phyloP scores from a whole-genome alignment of 2,888 invertebrate genomes.

The Sarcophaga caerulescens region DNA sequence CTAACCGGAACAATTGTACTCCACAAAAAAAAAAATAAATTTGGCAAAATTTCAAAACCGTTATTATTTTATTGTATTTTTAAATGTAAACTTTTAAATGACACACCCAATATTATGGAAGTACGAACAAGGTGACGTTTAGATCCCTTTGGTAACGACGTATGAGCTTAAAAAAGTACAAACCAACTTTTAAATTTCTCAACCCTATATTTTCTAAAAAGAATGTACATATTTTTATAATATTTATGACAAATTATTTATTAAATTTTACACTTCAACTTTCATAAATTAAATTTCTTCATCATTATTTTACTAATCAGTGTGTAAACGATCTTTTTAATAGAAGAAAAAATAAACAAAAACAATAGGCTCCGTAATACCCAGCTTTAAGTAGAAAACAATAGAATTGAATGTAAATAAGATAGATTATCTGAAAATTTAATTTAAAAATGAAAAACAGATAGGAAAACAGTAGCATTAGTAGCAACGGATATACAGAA shows the following conservation, averaged over 20 bases:
- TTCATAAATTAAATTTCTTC: conserved; percentile 26
- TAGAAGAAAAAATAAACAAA: neutral
- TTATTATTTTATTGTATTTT: no score
- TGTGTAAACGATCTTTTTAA: conserved; percentile 27
- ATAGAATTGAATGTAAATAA: conserved; percentile 9
- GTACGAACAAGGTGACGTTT: no score
- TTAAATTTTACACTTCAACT: conserved; percentile 28
- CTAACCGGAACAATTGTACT: no score
- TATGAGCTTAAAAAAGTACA: no score
- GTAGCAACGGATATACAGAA: conserved; percentile 69
- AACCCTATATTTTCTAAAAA: no score
- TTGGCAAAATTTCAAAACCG: no score
- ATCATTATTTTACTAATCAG: conserved; percentile 27
- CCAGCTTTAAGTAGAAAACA: conserved; percentile 19
- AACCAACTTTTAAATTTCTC: no score
- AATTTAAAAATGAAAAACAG: conserved; percentile 17
- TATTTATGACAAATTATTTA: conserved; percentile 30
- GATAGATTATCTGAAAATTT: conserved; percentile 34
- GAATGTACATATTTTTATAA: no score
- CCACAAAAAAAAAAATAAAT: no score
- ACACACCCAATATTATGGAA: no score
- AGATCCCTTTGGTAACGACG: no score
- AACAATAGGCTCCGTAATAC: neutral
- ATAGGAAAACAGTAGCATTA: neutral
- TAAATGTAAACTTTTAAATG: no score